These are phyloP conservation scores for Periparus ater DNA, from an alignment of 2,797 vertebrate species.

Conservation along the genomic window DNA sequence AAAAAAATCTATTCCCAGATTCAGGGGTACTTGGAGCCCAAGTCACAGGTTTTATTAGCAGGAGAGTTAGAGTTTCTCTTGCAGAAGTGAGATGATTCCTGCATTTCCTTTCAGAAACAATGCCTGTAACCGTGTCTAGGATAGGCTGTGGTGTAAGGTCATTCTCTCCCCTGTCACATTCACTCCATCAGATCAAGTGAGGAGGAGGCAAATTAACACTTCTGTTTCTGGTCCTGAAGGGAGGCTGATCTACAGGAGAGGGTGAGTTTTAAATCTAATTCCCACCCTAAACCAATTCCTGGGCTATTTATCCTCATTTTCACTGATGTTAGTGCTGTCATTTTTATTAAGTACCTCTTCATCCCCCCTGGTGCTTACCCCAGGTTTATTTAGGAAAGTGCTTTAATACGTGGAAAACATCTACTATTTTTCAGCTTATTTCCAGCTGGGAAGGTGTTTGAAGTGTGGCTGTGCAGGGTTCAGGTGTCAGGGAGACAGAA, in stretches of 20 bases:
- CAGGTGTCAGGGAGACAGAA: neutral
- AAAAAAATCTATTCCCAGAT: neutral
- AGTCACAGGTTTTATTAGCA: neutral
- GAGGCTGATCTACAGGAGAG: neutral
- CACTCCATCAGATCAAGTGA: neutral
- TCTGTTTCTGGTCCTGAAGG: neutral
- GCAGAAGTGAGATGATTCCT: neutral
- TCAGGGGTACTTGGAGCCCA: neutral
- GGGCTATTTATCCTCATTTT: neutral
- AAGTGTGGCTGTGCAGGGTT: neutral
- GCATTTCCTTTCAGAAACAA: neutral
- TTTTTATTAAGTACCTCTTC: neutral
- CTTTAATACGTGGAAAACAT: neutral
- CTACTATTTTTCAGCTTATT: neutral
- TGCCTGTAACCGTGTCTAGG: neutral
- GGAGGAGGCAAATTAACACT: neutral
- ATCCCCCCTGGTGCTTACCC: neutral
- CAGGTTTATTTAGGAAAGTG: neutral
- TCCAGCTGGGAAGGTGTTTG: neutral
- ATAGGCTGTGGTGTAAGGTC: neutral
- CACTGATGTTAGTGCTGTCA: neutral
- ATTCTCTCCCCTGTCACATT: neutral
- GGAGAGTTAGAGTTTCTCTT: neutral
- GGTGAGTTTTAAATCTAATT: neutral
- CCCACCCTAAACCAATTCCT: neutral